Percentiles rank a stretch among this genome's conserved stretches.
Evolutionary conservation across 1,140 invertebrate genomes (phyloP).

Genomic region (Bathynomus jamesi): DNA sequence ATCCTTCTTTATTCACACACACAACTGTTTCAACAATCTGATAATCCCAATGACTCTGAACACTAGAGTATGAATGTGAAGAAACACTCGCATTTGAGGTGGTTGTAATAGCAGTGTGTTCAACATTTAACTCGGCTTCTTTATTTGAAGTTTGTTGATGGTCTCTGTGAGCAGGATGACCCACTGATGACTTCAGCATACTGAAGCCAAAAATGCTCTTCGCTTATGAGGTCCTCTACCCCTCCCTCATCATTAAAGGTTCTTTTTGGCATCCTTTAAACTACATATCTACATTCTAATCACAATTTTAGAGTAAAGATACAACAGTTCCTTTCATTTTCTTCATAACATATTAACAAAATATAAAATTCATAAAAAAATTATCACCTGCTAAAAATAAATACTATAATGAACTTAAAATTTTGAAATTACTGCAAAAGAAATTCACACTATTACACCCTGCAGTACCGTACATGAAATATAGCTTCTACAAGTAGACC

Average conservation of each 20-base stretch:
- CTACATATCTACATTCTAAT: not conserved
- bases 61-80: not conserved
- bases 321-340: too few relatives aligned
- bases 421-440: not conserved
- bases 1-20: not conserved
- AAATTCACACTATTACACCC: not conserved
- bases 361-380: not conserved
- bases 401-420: not conserved
- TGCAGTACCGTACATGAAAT: too few relatives aligned
- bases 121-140: not conserved
- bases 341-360: too few relatives aligned
- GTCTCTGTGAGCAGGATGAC: not conserved
- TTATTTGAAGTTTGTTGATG: not conserved
- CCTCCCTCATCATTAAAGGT: not conserved
- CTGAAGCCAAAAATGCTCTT: not conserved
- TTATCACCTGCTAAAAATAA: not conserved
- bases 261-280: not conserved
- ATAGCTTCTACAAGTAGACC: too few relatives aligned
- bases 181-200: not conserved
- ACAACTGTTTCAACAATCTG: not conserved
- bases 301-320: too few relatives aligned
- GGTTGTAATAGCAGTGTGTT: not conserved
- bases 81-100: not conserved
- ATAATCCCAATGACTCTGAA: not conserved
- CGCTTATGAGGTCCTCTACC: not conserved